Conservation (phyloP, 2,113 vertebrate species). For the Phalacrocorax pelagicus region DNA sequence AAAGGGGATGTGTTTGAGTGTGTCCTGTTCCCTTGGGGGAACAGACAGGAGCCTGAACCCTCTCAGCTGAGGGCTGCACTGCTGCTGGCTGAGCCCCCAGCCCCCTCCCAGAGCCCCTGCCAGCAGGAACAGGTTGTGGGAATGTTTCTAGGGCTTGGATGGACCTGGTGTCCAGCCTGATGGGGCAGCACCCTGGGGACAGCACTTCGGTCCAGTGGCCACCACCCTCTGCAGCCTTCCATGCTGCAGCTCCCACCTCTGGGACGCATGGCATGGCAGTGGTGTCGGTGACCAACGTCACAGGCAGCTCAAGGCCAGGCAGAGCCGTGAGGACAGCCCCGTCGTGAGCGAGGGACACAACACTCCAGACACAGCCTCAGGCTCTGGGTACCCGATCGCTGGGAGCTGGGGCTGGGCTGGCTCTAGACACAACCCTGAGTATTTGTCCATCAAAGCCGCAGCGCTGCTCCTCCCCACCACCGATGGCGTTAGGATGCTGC, state of each 20-base stretch:
- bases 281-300: fast-evolving
- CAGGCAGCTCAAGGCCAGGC: background rate
- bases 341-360: background rate
- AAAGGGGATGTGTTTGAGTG: too few relatives aligned
- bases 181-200: too few relatives aligned
- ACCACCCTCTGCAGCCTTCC: too few relatives aligned
- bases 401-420: background rate
- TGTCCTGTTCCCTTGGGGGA: background rate
- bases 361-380: fast-evolving
- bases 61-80: background rate
- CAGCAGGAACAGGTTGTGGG: background rate
- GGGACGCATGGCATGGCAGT: fast-evolving
- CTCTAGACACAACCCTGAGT: background rate
- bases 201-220: background rate
- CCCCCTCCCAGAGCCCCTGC: background rate
- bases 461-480: fast-evolving
- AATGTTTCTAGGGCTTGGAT: fast-evolving
- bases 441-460: background rate
- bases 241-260: background rate
- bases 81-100: background rate
- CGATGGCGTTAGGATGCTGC: background rate
- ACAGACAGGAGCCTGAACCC: background rate
- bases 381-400: background rate
- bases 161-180: background rate
- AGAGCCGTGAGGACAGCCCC: fast-evolving